Evolutionary conservation across 1,140 invertebrate species (phyloP).

Genomic region (Berghia stephanieae): DNA sequence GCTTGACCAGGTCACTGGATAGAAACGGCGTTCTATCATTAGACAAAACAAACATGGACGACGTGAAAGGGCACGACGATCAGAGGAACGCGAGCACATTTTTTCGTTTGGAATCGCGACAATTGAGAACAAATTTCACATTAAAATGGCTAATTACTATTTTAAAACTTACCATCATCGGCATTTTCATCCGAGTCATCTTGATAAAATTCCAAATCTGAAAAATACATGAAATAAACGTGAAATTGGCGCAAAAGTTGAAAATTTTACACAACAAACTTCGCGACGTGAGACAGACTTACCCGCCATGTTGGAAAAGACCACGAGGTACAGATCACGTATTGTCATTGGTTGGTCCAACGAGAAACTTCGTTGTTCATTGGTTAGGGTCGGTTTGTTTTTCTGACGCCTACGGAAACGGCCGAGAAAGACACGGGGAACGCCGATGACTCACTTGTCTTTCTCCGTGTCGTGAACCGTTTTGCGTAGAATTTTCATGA

Average conservation of each 20-base stretch:
- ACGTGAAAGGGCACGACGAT: conserved; percentile 47
- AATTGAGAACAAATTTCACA: conserved; percentile 27
- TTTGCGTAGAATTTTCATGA: no score
- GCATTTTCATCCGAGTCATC: conserved; percentile 57
- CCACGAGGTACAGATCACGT: conserved; percentile 57
- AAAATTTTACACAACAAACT: conserved; percentile 57
- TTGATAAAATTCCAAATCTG: conserved; percentile 65
- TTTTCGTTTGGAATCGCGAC: conserved; percentile 46
- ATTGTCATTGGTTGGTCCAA: conserved; percentile 54
- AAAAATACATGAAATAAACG: conserved; percentile 51
- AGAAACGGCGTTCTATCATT: no score
- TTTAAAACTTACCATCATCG: conserved; percentile 60
- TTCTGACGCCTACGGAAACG: conserved; percentile 42
- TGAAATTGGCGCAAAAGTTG: conserved; percentile 49
- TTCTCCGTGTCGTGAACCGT: no score
- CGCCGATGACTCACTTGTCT: conserved; percentile 51
- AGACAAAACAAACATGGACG: conserved; percentile 33
- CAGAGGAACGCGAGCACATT: conserved; percentile 40
- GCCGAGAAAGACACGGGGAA: conserved; percentile 46
- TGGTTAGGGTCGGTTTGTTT: conserved; percentile 47
- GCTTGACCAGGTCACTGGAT: no score
- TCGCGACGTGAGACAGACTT: conserved; percentile 63
- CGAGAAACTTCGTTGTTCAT: conserved; percentile 45
- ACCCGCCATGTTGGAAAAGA: conserved; percentile 67
- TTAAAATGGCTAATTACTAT: neutral